A percentile compares a stretch with the other conserved stretches of the same genome.
Evolutionary conservation across 2,113 vertebrate genomes (phyloP).

Genomic region (Dicrurus megarhynchus): DNA sequence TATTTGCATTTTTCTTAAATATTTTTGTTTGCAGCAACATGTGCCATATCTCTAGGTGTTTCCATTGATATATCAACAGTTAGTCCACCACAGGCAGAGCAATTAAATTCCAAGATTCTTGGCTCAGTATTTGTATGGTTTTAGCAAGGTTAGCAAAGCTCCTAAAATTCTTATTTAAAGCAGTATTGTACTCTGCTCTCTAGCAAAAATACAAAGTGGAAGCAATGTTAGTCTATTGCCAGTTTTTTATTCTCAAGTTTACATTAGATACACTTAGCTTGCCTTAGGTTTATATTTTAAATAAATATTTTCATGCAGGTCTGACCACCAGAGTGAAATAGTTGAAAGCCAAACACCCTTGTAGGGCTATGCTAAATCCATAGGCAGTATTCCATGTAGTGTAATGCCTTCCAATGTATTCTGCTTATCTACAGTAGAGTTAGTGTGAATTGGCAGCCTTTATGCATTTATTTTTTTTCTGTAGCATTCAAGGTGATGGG

Average conservation of each 20-base stretch:
- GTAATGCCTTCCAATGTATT: not conserved
- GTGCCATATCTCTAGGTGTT: not conserved
- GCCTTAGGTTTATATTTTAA: not conserved
- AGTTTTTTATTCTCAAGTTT: not conserved
- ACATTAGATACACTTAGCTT: not conserved
- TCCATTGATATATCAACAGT: not conserved
- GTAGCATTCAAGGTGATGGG: not conserved
- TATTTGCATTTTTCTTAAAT: not conserved
- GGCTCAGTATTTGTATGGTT: not conserved
- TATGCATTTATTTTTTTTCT: not conserved
- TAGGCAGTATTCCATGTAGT: not conserved
- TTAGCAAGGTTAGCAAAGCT: not conserved
- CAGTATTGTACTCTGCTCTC: not conserved
- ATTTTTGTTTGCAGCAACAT: not conserved
- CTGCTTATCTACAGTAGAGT: not conserved
- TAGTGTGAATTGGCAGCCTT: not conserved
- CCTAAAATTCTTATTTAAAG: not conserved
- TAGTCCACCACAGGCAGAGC: not conserved
- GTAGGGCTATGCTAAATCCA: not conserved
- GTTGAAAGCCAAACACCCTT: not conserved
- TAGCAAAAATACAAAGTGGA: not conserved
- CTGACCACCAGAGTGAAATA: not conserved
- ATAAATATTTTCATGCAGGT: not conserved
- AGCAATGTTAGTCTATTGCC: not conserved
- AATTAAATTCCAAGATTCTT: not conserved